phyloP scores from a whole-genome alignment of 2,113 vertebrate genomes.

The Mus musculus region GRCm39 chr6:17522501-17523000 shows the following conservation, averaged over 20 bases:
- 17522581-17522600: constrained; percentile 54
- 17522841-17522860: background rate
- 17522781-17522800: constrained; percentile 21
- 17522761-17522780: background rate
- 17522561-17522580: constrained; percentile 70
- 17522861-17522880: constrained; percentile 21
- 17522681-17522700: background rate
- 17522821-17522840: background rate
- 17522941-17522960: background rate
- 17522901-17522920: background rate
- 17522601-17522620: constrained; percentile 58
- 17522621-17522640: constrained; percentile 22
- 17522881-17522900: background rate
- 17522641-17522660: constrained; percentile 60
- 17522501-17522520: constrained; percentile 35
- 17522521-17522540: constrained; percentile 54
- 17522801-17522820: background rate
- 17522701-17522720: background rate
- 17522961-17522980: constrained; percentile 32
- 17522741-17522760: constrained; percentile 51
- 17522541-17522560: constrained; percentile 35
- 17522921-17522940: constrained; percentile 49
- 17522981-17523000: constrained; percentile 59
- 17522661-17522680: constrained; percentile 16
- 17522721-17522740: background rate